Evolutionary conservation across 2,113 vertebrate genomes (phyloP).

Genomic region (Nanger granti): DNA sequence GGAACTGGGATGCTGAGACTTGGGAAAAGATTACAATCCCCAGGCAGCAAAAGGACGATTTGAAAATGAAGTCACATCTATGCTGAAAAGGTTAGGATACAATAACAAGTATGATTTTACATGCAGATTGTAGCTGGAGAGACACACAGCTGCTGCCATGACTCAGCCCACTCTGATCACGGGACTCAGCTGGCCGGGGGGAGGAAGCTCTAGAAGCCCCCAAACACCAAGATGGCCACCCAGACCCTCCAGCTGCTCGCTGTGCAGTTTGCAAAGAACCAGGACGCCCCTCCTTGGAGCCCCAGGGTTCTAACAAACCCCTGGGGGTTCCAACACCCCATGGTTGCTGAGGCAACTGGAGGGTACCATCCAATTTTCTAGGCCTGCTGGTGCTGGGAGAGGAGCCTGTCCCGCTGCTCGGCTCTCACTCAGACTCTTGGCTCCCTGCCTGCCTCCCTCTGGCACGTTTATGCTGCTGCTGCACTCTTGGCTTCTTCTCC

Average conservation of each 20-base stretch:
- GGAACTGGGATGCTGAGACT: neutral
- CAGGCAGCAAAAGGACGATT: neutral
- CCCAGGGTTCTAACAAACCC: neutral
- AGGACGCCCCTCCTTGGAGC: neutral
- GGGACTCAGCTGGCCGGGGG: neutral
- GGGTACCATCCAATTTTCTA: neutral
- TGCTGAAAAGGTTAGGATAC: neutral
- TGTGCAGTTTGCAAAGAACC: neutral
- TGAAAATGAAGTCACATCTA: conserved; percentile 12
- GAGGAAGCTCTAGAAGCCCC: neutral
- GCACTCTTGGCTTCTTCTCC: conserved; percentile 31
- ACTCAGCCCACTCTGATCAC: neutral
- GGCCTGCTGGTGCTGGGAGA: neutral
- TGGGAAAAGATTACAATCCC: neutral
- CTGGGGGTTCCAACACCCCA: neutral
- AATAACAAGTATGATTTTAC: neutral
- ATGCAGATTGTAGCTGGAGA: neutral
- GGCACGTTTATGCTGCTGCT: conserved; percentile 21
- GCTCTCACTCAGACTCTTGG: conserved; percentile 45
- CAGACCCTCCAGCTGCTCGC: neutral
- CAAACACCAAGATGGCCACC: neutral
- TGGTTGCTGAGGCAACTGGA: conserved; percentile 52
- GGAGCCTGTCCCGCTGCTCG: neutral
- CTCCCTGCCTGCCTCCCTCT: conserved; percentile 47
- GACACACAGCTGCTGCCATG: neutral